Conservation (phyloP, 53 echinoderm and acorn worm species). For the Echinarachnius parma region DNA sequence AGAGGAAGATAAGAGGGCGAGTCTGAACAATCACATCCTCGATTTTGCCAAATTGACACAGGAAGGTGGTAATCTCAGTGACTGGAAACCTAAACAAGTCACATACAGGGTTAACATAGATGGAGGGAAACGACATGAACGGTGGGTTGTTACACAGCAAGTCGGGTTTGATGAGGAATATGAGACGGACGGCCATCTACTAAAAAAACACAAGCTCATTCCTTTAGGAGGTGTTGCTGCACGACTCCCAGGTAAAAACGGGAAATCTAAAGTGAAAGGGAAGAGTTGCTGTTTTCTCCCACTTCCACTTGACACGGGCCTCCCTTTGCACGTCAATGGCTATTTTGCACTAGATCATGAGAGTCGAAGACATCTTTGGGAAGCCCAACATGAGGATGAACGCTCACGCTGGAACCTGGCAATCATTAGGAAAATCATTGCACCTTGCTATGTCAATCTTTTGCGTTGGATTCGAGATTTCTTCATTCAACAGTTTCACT, state of each 20-base stretch:
- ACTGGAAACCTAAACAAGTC: background rate
- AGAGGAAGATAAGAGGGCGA: background rate
- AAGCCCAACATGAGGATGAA: constrained; percentile 40
- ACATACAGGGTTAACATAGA: constrained; percentile 14
- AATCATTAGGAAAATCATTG: constrained; percentile 49
- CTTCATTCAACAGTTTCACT: background rate
- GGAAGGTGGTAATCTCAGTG: background rate
- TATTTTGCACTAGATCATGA: constrained; percentile 77
- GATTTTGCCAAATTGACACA: background rate
- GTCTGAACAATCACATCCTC: background rate
- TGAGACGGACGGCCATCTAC: background rate
- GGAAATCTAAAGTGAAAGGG: no score
- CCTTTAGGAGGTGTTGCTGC: constrained; percentile 89
- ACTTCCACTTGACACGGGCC: constrained; percentile 59
- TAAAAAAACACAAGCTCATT: constrained; percentile 42
- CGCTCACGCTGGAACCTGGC: constrained; percentile 58
- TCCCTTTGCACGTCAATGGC: constrained; percentile 60
- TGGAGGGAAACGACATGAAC: constrained; percentile 18
- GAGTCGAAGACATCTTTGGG: constrained; percentile 66
- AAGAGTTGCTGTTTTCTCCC: constrained; percentile 88
- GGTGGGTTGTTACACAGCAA: constrained; percentile 72
- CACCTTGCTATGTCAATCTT: constrained; percentile 59
- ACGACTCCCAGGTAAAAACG: constrained; percentile 5
- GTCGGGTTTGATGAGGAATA: constrained; percentile 48
- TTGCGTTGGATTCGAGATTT: constrained; percentile 14